Base-by-base conservation (phyloP, 2,797 vertebrate genomes). In the Tauraco hartlaubi region DNA sequence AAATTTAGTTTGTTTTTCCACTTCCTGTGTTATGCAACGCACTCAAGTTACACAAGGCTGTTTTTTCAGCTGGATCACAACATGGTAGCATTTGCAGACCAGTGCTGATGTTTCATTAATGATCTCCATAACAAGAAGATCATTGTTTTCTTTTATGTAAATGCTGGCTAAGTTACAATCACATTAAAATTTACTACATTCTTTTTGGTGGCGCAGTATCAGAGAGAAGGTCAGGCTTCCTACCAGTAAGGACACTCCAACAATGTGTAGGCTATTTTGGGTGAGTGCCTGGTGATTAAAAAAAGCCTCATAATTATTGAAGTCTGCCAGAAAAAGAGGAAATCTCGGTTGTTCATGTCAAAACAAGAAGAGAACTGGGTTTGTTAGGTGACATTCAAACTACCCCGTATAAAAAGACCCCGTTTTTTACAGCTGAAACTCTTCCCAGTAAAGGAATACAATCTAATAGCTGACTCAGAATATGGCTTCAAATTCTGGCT, bases 91-190 rank as follows among this genome's bases (percentile, higher is more conserved):
- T 81, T 96, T 96, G 86, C 77, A 88, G 83, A 85, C 35, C 78
- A 55, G 43, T 21, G 49, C 91, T 97, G 94, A 97, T 90, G 90
- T 94, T 97, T 96, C 94, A 94, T 96, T 96, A 97, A 96, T 96
- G 91, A 94, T 96, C 75, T 96, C 72, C 71, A 17, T 71, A 91
- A 97, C 92, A 97, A 97, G 89, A 94, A 78, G 54, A 94, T 87
- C 77, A 96, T 75, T 97, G 94, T 97, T 96, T 86, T 89, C 77
- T 90, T 96, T 87, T 90, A 92, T 80, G 79, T 93, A 94, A 94
- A 97, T 66, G 64, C 69, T 94, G 88, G 94, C 78, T 71, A 92
- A 89, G 62, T 90, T 93, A 85, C 64, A 96, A 81, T 88, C 72
- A 37, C 82, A 95, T 91, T 69, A 81, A 91, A 96, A 96, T 92